Evolutionary conservation across 2,888 invertebrate genomes (phyloP), one percentile per base, ranked within the genome.

Genomic region (Caenorhabditis imperialis): DNA sequence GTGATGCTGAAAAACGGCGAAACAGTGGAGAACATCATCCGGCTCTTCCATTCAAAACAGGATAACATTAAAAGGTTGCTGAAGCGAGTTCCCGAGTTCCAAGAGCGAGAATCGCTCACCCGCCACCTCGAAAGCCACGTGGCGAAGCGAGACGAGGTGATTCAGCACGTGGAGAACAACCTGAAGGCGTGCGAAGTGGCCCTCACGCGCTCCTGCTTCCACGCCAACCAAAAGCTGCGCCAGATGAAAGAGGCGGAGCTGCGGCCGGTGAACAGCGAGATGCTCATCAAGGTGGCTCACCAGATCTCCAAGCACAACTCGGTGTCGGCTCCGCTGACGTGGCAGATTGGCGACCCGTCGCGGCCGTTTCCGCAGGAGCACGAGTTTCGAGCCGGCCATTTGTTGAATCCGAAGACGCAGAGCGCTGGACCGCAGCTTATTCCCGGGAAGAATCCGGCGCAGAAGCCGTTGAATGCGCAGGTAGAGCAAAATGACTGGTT

Each of bases 301-400:
- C 83, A 80, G 53, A 86, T 86, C 62, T 82, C 82, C 55, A 79
- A 79, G 45, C 76, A 70, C 44, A 82, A 81, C 60, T 84, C 85
- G 16, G 83, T 86, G 0, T 83, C 84, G 5, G 78, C 84, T 6
- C 85, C 85, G 1, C 53, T 81, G 30, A 79, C 73, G 27, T 85
- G 85, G 85, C 81, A 81, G 51, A 60, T 45, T 37, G 86, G 86
- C 18, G 85, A 86, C 74, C 83, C 85, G 6, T 77, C 76, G 7
- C 58, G 86, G n/a, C 86, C 86, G 22, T 86, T 82, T 53, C 86
- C 86, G 12, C 86, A 82, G n/a, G 86, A 86, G 54, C 71, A 77
- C n/a, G 85, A 85, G 50, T 85, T 86, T 58, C 55, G 81, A 40
- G 47, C 47, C 20, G 76, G 75, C n/a, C 65, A 53, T 12, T 33